A percentile compares a stretch with the other conserved stretches of the same genome.
Conservation (phyloP, 2,888 invertebrate species). For the Arctia plantaginis region DNA sequence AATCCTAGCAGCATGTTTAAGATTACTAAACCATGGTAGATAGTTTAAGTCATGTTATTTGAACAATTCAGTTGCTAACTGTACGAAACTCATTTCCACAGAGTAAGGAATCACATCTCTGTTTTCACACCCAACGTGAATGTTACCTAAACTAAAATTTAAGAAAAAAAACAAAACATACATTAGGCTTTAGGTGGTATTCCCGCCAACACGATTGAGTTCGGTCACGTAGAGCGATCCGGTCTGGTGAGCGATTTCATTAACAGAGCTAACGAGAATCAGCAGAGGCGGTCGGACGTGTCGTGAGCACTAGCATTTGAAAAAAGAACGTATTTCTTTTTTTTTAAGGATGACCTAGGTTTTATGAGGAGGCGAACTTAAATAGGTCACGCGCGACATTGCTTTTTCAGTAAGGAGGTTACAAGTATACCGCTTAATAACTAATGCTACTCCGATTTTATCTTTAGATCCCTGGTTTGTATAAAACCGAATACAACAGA, state of each 20-base stretch:
- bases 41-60: not conserved
- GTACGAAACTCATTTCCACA: not conserved
- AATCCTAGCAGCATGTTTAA: not conserved
- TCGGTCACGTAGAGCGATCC: conserved; percentile 38
- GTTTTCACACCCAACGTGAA: not conserved
- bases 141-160: not conserved
- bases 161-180: not conserved
- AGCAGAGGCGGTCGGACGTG: conserved; percentile 22
- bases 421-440: not conserved
- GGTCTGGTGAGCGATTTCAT: conserved; percentile 35
- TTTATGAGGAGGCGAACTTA: not conserved
- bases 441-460: not conserved
- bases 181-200: conserved; percentile 7
- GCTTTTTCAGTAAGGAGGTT: not conserved
- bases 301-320: conserved; percentile 6
- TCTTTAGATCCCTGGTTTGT: not conserved
- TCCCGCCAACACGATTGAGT: conserved; percentile 30
- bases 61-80: not conserved
- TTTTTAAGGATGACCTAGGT: not conserved
- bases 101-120: not conserved
- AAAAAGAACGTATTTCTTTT: conserved; percentile 10
- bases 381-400: not conserved
- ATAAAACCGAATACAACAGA: not conserved
- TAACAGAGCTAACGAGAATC: conserved; percentile 34
- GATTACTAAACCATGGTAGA: not conserved